A percentile compares a stretch with the other conserved stretches of the same genome.
Conservation (phyloP, 2,888 invertebrate species). For the Catonia carolina region DNA sequence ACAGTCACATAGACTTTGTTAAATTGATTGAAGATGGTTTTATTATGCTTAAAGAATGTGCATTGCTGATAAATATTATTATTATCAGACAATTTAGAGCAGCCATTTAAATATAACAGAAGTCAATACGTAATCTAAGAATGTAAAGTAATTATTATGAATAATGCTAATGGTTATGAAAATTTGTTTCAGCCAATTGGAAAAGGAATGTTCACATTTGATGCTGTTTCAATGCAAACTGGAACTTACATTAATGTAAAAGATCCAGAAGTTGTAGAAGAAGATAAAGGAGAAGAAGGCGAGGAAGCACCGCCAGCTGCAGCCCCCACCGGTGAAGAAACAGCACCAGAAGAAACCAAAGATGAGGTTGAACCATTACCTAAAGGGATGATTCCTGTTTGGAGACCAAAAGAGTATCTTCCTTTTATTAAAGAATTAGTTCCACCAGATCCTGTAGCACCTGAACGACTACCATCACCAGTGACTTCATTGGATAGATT, state of each 20-base stretch:
- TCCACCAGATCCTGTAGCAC: neutral
- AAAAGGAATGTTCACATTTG: conserved; percentile 67
- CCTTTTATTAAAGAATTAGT: neutral
- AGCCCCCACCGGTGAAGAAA: conserved; percentile 40
- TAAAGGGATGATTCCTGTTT: conserved; percentile 26
- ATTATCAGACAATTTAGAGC: too few species aligned
- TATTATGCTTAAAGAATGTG: too few species aligned
- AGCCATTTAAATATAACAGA: too few species aligned
- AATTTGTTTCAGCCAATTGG: conserved; percentile 53
- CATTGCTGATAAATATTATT: too few species aligned
- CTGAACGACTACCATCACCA: neutral
- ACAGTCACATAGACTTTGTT: too few species aligned
- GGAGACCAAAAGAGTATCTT: conserved; percentile 27
- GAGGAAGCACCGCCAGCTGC: conserved; percentile 31
- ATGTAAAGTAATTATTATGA: too few species aligned
- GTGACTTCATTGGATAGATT: neutral
- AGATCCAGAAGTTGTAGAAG: conserved; percentile 51
- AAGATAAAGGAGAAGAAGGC: conserved; percentile 41
- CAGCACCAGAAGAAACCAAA: conserved; percentile 24
- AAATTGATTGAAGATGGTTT: too few species aligned
- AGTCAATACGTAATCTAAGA: too few species aligned
- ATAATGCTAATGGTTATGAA: too few species aligned
- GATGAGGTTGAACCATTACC: conserved; percentile 8
- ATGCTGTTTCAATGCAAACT: conserved; percentile 67
- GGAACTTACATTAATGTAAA: conserved; percentile 59